phyloP scores from a whole-genome alignment of 2,888 invertebrate genomes.

The Ichneumon xanthorius region DNA sequence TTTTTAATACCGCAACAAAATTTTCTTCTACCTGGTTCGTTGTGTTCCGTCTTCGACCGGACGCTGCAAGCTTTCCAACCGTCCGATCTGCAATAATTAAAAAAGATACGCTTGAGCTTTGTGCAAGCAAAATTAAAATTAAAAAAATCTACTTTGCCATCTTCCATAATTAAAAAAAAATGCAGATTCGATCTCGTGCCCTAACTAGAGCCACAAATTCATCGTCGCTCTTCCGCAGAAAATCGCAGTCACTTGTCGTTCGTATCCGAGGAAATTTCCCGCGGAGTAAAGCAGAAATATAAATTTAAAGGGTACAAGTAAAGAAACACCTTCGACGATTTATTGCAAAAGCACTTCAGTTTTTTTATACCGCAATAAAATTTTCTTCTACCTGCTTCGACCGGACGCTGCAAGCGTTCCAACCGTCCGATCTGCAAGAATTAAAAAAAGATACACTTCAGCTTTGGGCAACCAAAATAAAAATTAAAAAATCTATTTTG shows the following conservation, averaged over 20 bases:
- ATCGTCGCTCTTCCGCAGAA: background rate
- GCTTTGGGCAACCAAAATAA: too few relatives aligned
- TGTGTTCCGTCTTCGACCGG: background rate
- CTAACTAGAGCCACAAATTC: too few relatives aligned
- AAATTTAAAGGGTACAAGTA: background rate
- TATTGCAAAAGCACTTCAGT: background rate
- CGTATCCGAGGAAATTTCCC: background rate
- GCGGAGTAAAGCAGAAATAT: background rate
- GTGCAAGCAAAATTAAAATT: too few relatives aligned
- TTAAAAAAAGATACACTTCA: background rate
- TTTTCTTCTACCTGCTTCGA: conserved; percentile 35
- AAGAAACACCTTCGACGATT: background rate
- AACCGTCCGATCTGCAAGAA: background rate
- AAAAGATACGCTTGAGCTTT: too few relatives aligned
- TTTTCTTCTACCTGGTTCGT: conserved; percentile 35
- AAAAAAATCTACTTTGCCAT: too few relatives aligned
- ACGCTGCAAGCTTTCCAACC: conserved; percentile 18
- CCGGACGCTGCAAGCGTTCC: conserved; percentile 16
- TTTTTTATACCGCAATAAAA: conserved; percentile 9
- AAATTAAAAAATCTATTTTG: too few relatives aligned
- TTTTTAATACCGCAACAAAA: conserved; percentile 9
- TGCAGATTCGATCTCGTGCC: too few relatives aligned
- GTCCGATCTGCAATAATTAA: background rate
- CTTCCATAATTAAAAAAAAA: too few relatives aligned
- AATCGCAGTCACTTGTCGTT: background rate